phyloP scores from a whole-genome alignment of 2,113 vertebrate species.

The Triplophysa dalaica region DNA sequence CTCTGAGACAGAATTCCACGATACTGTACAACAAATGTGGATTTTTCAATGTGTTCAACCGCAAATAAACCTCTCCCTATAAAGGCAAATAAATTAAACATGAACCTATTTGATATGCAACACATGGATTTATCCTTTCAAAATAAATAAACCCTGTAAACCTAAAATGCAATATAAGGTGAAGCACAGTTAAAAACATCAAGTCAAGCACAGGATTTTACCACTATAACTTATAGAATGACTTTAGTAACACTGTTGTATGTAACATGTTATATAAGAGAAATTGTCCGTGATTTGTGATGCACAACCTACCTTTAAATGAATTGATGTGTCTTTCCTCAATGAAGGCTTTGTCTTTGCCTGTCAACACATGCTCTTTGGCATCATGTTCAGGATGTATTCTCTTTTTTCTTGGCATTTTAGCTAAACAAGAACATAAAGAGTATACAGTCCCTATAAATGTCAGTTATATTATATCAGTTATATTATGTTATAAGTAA shows the following conservation, averaged over 20 bases:
- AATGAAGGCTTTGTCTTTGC: constrained; percentile 19
- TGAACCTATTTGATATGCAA: not conserved
- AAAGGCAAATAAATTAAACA: not conserved
- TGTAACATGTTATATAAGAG: too few relatives aligned
- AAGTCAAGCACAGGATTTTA: too few relatives aligned
- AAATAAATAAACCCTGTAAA: too few relatives aligned
- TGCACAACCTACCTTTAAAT: constrained; percentile 12
- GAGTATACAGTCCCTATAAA: too few relatives aligned
- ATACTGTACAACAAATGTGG: not conserved
- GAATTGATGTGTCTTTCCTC: not conserved
- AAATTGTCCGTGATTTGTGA: too few relatives aligned
- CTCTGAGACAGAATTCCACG: not conserved
- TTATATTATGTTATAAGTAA: too few relatives aligned
- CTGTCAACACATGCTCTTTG: not conserved
- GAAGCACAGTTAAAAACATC: too few relatives aligned
- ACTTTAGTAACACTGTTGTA: too few relatives aligned
- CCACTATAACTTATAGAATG: too few relatives aligned
- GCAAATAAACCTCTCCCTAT: constrained; percentile 2
- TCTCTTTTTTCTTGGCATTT: constrained; percentile 4
- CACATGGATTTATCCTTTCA: too few relatives aligned
- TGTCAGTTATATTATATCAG: too few relatives aligned
- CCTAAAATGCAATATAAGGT: too few relatives aligned
- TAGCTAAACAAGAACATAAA: not conserved
- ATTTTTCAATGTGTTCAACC: not conserved
- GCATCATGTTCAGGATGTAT: not conserved